Evolutionary conservation across 2,888 invertebrate species (phyloP).

Genomic region (Muscina levida): DNA sequence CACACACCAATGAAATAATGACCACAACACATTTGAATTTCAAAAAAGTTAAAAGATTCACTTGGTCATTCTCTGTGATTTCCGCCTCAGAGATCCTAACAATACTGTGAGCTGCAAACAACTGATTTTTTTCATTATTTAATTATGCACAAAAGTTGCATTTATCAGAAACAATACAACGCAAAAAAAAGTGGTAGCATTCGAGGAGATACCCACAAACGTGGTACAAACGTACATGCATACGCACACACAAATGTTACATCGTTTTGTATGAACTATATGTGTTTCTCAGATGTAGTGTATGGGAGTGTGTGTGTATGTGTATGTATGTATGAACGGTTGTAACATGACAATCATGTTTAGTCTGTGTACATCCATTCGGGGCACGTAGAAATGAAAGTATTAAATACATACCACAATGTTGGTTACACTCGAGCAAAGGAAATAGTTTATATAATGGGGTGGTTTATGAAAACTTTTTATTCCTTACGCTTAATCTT

Average conservation of each 20-base stretch:
- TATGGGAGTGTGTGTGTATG: neutral
- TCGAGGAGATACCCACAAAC: conserved; percentile 31
- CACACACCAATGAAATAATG: neutral
- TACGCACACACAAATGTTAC: neutral
- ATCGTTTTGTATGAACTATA: no score
- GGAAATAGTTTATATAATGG: no score
- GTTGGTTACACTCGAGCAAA: conserved; percentile 31
- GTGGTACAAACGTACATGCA: neutral
- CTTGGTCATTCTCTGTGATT: conserved; percentile 57
- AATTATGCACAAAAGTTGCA: conserved; percentile 66
- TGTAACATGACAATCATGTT: conserved; percentile 14
- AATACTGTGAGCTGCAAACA: conserved; percentile 64
- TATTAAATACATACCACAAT: conserved; percentile 56
- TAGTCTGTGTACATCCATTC: conserved; percentile 28
- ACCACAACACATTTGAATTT: conserved; percentile 2
- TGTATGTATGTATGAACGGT: neutral
- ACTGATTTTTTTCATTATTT: conserved; percentile 66
- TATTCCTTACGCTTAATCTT: no score
- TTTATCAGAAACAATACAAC: conserved; percentile 43
- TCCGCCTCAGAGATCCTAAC: conserved; percentile 65
- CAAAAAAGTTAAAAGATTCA: conserved; percentile 46
- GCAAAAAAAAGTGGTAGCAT: conserved; percentile 53
- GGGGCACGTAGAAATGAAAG: conserved; percentile 53
- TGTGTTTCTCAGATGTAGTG: no score
- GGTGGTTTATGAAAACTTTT: no score